phyloP scores from a whole-genome alignment of 2,888 invertebrate genomes.

The Nycteola revayana region DNA sequence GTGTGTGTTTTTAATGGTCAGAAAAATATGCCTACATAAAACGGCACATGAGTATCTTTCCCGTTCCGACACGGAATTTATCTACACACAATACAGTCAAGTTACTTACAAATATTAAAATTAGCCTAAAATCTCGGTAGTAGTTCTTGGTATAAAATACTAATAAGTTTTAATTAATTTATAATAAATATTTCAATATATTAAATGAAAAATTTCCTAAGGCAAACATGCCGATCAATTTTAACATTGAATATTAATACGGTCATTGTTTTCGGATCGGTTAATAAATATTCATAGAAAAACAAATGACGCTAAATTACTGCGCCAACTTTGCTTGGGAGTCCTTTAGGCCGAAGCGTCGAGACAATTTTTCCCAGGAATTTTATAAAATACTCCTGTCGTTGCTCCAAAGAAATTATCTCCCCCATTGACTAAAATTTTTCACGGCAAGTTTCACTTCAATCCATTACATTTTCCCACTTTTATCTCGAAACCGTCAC shows the following conservation, averaged over 20 bases:
- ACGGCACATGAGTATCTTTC: too few relatives aligned
- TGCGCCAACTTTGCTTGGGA: constrained; percentile 48
- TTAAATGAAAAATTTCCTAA: constrained; percentile 34
- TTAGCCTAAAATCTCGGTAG: too few relatives aligned
- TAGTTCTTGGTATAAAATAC: too few relatives aligned
- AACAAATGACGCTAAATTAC: constrained; percentile 68
- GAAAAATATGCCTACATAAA: too few relatives aligned
- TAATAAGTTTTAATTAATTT: too few relatives aligned
- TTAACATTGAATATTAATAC: constrained; percentile 52
- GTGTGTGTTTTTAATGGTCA: too few relatives aligned
- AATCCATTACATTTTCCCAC: constrained; percentile 71
- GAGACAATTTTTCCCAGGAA: constrained; percentile 66
- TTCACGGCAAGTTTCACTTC: constrained; percentile 78
- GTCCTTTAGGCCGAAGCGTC: constrained; percentile 38
- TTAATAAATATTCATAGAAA: constrained; percentile 74
- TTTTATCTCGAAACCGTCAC: constrained; percentile 68
- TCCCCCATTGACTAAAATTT: constrained; percentile 76
- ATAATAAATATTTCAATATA: too few relatives aligned
- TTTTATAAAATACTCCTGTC: constrained; percentile 67
- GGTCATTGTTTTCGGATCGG: constrained; percentile 63
- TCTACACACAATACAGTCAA: too few relatives aligned
- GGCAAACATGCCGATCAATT: constrained; percentile 48
- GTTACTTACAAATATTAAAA: too few relatives aligned
- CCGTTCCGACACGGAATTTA: too few relatives aligned
- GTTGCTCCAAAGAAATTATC: constrained; percentile 68